Conservation (phyloP, 2,888 invertebrate genomes). For the Arenicola marina region DNA sequence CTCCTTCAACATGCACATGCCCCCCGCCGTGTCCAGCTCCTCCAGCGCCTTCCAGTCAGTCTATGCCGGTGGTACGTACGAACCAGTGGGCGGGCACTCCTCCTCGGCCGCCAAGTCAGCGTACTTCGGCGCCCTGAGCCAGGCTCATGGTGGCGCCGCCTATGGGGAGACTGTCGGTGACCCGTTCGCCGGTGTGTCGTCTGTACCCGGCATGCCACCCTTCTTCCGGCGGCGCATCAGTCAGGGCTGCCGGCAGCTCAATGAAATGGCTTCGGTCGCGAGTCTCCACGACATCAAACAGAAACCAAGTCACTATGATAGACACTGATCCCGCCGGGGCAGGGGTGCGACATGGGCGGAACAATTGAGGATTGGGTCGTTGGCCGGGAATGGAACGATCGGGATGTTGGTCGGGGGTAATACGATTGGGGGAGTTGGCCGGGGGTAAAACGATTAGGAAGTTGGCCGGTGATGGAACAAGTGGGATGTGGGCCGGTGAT, state of each 20-base stretch:
- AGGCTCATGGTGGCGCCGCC: not conserved
- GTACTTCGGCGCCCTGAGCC: not conserved
- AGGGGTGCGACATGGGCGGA: no score
- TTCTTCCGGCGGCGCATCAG: not conserved
- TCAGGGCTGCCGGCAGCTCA: conserved; percentile 1
- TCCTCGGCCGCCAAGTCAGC: not conserved
- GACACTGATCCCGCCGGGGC: no score
- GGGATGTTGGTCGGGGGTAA: no score
- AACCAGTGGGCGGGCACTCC: not conserved
- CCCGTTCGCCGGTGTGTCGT: not conserved
- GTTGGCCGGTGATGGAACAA: no score
- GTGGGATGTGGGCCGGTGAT: no score
- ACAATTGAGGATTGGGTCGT: no score
- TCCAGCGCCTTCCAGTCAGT: conserved; percentile 5
- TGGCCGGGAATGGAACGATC: no score
- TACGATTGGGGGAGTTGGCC: no score
- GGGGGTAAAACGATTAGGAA: no score
- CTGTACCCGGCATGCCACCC: not conserved
- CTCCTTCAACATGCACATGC: no score
- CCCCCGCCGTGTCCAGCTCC: not conserved
- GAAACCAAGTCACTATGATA: no score
- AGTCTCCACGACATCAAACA: not conserved
- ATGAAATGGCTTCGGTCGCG: not conserved
- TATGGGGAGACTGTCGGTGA: no score
- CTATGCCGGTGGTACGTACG: conserved; percentile 2